These are phyloP conservation scores for Argynnis bischoffii DNA, from an alignment of 2,888 invertebrate genomes.

Conservation along the genomic window DNA sequence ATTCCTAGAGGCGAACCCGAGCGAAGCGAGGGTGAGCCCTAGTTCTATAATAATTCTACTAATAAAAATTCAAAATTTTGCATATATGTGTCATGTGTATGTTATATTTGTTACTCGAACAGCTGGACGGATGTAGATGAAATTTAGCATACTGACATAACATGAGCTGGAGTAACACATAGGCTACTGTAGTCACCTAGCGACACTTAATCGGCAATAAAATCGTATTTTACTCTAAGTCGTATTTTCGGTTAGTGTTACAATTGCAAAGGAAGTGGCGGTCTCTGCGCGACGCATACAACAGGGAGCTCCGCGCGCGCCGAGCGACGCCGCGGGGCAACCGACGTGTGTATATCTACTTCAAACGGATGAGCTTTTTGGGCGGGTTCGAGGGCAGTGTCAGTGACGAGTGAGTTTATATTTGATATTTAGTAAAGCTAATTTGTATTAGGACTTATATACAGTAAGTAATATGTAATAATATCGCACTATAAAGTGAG, in stretches of 20 bases:
- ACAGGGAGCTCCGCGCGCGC: constrained; percentile 65
- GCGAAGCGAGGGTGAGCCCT: no score
- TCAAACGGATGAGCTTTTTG: constrained; percentile 69
- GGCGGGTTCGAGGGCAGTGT: constrained; percentile 66
- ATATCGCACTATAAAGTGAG: no score
- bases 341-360: constrained; percentile 68
- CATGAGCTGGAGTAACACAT: background rate
- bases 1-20: no score
- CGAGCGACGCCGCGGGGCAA: constrained; percentile 53
- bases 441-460: no score
- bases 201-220: background rate
- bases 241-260: constrained; percentile 53
- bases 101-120: no score
- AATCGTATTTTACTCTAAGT: background rate
- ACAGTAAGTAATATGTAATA: no score
- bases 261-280: constrained; percentile 75
- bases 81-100: no score
- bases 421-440: background rate
- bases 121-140: no score
- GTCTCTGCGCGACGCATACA: constrained; percentile 72
- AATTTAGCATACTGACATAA: no score
- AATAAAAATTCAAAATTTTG: no score
- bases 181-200: background rate
- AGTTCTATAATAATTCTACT: no score
- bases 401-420: constrained; percentile 61